Conservation (phyloP, 92 coral and sea anemone genomes). For the Paramuricea clavata region DNA sequence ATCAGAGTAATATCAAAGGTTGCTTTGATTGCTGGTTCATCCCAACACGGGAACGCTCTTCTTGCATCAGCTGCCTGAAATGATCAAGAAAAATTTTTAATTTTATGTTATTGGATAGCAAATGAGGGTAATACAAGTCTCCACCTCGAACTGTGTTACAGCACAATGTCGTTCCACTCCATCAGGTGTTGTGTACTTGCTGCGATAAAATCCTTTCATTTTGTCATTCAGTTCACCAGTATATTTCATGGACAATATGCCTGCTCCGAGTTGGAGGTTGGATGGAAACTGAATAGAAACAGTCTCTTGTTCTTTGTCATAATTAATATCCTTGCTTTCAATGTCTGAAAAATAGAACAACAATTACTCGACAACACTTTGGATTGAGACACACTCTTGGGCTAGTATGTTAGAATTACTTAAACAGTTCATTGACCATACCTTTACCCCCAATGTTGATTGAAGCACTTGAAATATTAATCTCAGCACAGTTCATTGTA, state of each 20-base stretch:
- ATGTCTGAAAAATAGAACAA: conserved; percentile 54
- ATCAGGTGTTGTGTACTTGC: conserved; percentile 83
- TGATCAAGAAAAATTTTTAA: neutral
- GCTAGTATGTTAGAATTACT: too few species aligned
- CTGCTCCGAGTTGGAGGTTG: conserved; percentile 82
- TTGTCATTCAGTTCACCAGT: conserved; percentile 95
- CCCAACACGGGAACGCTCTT: conserved; percentile 99
- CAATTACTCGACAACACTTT: too few species aligned
- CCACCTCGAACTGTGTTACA: conserved; percentile 98
- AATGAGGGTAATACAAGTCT: too few species aligned
- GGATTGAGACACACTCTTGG: too few species aligned
- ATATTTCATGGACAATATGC: conserved; percentile 77
- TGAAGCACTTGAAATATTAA: conserved; percentile 78
- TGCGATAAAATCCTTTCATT: conserved; percentile 98
- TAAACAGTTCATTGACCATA: conserved; percentile 49
- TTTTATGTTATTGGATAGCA: neutral
- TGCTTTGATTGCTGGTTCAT: conserved; percentile 96
- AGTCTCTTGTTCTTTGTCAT: conserved; percentile 91
- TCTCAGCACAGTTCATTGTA: conserved; percentile 87
- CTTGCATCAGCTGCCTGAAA: conserved; percentile 98
- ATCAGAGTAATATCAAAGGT: conserved; percentile 92
- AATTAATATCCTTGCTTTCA: conserved; percentile 76
- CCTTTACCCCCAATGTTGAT: conserved; percentile 74
- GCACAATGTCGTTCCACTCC: conserved; percentile 93
- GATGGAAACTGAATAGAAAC: conserved; percentile 81